phyloP scores from a whole-genome alignment of 2,113 vertebrate genomes.

The Callipepla californica region DNA sequence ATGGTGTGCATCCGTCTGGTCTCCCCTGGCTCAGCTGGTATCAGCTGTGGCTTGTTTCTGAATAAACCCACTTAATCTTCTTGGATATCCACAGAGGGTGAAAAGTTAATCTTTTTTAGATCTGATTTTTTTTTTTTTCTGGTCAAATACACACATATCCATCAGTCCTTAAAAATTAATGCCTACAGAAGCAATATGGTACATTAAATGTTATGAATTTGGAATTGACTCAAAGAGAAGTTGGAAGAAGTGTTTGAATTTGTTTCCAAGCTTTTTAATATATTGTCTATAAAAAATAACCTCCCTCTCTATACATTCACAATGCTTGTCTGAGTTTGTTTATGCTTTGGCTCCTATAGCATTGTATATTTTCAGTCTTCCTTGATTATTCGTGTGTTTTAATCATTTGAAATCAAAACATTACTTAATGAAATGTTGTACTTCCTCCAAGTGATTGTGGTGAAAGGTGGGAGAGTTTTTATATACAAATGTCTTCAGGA shows the following conservation, averaged over 20 bases:
- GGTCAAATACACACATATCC: background rate
- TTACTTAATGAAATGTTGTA: background rate
- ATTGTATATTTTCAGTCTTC: background rate
- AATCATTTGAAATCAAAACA: background rate
- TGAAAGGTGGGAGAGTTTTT: background rate
- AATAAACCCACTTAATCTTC: slow-evolving; percentile 21
- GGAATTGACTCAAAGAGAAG: background rate
- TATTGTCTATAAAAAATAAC: background rate
- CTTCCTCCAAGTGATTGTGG: background rate
- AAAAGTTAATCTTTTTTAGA: background rate
- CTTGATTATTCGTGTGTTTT: background rate
- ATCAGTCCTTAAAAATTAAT: background rate
- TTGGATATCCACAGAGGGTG: background rate
- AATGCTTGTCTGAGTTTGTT: background rate
- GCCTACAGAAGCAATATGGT: background rate
- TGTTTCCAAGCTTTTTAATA: background rate
- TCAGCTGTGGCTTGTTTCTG: background rate
- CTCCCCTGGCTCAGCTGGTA: background rate
- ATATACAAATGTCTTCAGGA: background rate
- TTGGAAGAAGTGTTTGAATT: background rate
- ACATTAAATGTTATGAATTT: background rate
- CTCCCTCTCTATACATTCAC: background rate
- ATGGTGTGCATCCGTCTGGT: background rate
- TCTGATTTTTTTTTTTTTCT: background rate
- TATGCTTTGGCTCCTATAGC: background rate